Conservation (phyloP, 1,140 invertebrate genomes). For the Drosophila oshimai region DNA sequence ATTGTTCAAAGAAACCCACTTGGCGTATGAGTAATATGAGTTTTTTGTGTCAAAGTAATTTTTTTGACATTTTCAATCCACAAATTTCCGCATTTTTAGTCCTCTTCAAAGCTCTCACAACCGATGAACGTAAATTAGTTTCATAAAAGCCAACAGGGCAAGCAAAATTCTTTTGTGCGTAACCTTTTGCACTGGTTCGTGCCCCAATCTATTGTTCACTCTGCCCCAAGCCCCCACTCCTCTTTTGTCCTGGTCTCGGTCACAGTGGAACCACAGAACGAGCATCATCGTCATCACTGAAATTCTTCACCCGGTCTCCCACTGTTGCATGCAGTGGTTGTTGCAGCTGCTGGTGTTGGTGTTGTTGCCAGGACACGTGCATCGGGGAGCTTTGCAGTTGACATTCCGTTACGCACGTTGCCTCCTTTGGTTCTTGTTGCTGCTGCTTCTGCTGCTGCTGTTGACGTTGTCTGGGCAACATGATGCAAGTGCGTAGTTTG, state of each 20-base stretch:
- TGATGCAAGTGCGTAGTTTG: slow-evolving; percentile 27
- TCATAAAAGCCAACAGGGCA: slow-evolving; percentile 17
- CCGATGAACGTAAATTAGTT: slow-evolving; percentile 42
- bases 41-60: neutral
- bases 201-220: slow-evolving; percentile 9
- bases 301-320: slow-evolving; percentile 24
- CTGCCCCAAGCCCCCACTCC: neutral
- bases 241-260: neutral
- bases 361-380: slow-evolving; percentile 43
- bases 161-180: slow-evolving; percentile 27
- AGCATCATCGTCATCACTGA: slow-evolving; percentile 33
- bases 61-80: neutral
- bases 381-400: slow-evolving; percentile 28
- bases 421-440: neutral
- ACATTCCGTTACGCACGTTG: slow-evolving; percentile 43
- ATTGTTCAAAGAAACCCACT: neutral
- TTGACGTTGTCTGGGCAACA: slow-evolving; percentile 28
- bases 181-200: neutral
- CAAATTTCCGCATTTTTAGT: neutral
- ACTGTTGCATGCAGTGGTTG: slow-evolving; percentile 23
- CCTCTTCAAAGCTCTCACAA: neutral
- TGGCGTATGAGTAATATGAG: slow-evolving; percentile 9
- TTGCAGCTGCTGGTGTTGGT: neutral
- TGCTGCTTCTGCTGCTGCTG: neutral
- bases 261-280: neutral